Evolutionary conservation across 2,888 invertebrate species (phyloP), one percentile per base, ranked within the genome.

Genomic region (Onthophagus sagittarius): DNA sequence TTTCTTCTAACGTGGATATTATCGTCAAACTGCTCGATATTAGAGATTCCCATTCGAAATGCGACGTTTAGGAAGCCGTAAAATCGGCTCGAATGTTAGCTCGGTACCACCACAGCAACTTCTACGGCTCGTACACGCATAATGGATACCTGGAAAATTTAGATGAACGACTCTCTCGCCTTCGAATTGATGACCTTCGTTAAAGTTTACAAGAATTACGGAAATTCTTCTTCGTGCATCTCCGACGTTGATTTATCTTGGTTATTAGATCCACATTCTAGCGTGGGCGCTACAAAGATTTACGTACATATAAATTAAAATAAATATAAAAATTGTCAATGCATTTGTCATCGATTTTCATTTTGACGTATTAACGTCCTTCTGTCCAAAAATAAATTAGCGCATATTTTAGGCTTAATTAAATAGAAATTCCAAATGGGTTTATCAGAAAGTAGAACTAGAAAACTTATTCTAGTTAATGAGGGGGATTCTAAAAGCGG

Each of bases 191-290:
- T 67, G 67, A 32, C 67, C 32, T 67, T 67, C 67, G 32, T 67
- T 67, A 67, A n/a, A 32, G 67, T 67, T 67, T 67, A 67, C 67
- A 67, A 23, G 67, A 67, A 67, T 67, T 31, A 32, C 23, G 67
- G 67, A 67, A 67, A 31, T 67, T 32, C 67, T 53, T 53, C 39
- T 53, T 53, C 39, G 39, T 9, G 39, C 11, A 53, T 53, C 39
- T 53, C 11, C 7, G 39, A 53, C 39, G 39, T 53, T 53, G 11
- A 53, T 53, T 53, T 53, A 53, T 53, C 39, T n/a, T 2, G 11
- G 7, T 9, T 53, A 53, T 53, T 7, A 53, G 39, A 9, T 53
- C 5, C 39, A 53, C 39, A 53, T 11, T 23, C 39, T 53, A 53
- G 11, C 39, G 39, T 53, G 39, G 39, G 39, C 2, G 39, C 11